Evolutionary conservation across 2,113 vertebrate genomes (phyloP).

Genomic region (Rhegmatorhina hoffmannsi): DNA sequence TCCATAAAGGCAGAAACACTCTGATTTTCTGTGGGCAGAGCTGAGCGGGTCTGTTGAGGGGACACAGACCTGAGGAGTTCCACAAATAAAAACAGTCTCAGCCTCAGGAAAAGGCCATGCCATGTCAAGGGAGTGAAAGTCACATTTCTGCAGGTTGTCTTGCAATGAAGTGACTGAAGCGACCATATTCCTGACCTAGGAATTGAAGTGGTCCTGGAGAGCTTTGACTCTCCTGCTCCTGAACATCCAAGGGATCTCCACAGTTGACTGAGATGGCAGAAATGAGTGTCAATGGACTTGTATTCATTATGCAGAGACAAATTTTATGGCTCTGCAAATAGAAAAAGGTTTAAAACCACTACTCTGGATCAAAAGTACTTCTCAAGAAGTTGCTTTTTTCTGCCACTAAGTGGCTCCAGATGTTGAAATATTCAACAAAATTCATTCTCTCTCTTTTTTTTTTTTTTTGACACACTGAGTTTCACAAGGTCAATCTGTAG

Average conservation of each 20-base stretch:
- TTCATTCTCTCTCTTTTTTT: neutral
- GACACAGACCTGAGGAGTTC: neutral
- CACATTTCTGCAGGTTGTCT: neutral
- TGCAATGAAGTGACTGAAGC: neutral
- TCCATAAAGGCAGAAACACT: neutral
- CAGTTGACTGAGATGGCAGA: neutral
- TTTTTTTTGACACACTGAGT: constrained; percentile 7
- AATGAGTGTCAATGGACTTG: neutral
- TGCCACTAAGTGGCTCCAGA: constrained; percentile 73
- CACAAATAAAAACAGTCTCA: neutral
- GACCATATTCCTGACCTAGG: neutral
- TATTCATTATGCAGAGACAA: neutral
- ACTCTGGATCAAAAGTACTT: constrained; percentile 48
- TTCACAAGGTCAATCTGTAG: constrained; percentile 43
- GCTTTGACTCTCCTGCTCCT: neutral
- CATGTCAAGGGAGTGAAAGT: fast-evolving
- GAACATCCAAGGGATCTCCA: neutral
- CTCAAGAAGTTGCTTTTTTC: constrained; percentile 59
- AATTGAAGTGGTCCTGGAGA: neutral
- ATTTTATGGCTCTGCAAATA: constrained; percentile 11
- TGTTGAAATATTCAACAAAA: constrained; percentile 76
- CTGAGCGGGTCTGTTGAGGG: neutral
- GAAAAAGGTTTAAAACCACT: constrained; percentile 25
- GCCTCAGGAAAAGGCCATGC: neutral
- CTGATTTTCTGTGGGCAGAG: neutral